Evolutionary conservation across 2,797 vertebrate genomes (phyloP).

Genomic region (Xerus rutilus): DNA sequence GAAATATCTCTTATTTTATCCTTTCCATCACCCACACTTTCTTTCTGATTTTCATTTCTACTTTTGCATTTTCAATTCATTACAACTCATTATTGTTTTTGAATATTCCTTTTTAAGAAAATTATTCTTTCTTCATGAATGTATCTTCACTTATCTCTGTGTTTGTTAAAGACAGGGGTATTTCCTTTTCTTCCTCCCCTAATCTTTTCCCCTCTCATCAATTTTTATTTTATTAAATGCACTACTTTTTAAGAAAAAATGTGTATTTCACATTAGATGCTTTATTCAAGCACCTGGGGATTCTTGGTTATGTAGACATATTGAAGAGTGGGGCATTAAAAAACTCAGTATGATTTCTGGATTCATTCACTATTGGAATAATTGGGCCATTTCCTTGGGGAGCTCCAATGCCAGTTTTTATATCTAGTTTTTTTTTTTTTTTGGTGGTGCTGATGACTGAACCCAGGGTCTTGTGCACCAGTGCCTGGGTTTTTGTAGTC

Average conservation of each 20-base stretch:
- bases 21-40: neutral
- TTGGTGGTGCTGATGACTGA: too few species aligned
- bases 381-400: neutral
- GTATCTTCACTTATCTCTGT: neutral
- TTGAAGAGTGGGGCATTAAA: neutral
- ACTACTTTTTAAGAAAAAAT: neutral
- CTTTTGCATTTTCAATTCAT: slow-evolving; percentile 28
- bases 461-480: too few species aligned
- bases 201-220: neutral
- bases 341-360: slow-evolving; percentile 25
- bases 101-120: neutral
- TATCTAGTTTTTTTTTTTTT: too few species aligned
- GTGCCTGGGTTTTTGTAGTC: too few species aligned
- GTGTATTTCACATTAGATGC: neutral
- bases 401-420: neutral
- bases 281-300: slow-evolving; percentile 7
- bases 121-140: slow-evolving; percentile 39
- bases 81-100: neutral
- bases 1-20: slow-evolving; percentile 41
- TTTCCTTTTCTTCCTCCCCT: neutral
- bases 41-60: slow-evolving; percentile 1
- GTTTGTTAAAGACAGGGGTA: neutral
- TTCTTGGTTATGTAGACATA: neutral
- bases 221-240: slow-evolving; percentile 37
- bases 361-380: neutral